Base-by-base conservation (phyloP, 2,888 invertebrate species). In the Sthenelais limicola region DNA sequence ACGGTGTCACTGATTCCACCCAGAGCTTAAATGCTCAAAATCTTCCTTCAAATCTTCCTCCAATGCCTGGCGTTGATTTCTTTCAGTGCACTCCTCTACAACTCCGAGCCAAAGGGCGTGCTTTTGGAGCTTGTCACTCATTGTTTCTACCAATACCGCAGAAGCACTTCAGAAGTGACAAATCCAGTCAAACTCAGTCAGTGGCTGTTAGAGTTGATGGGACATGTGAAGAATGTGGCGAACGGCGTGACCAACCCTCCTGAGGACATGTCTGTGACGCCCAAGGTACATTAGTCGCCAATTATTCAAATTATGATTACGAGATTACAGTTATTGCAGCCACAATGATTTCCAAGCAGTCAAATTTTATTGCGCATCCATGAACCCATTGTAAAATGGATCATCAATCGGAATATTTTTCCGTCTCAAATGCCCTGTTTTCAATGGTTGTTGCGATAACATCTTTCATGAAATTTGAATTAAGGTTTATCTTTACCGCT, bases 141-240 rank as follows among this genome's bases (percentile, higher is more conserved):
- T 62, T 79, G 80, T 68, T 81, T 83, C 68, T 74, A 76, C 73
- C 75, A 68, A 30, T 67, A 77, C 72, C 70, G 73, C 0, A 21
- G 56, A 12, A 58, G 71, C 38, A 70, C 77, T 26, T 73, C 72
- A 21, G 74, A 80, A 30, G 70, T 71, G 43, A 74, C 79, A 48
- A 77, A 78, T 32, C 71, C 76, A 12, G 68, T 79, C 67, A 73
- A 76, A 32, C 72, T 81, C 18, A 75, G 81, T 43, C 81, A 84
- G 68, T 86, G 86, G 86, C 71, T 85, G 24, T 73, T 83, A 30
- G 85, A 85, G 67, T 76, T 84, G 49, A 79, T 85, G 75, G 86
- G 86, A 7, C 83, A 84, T 74, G 76, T 80, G n/a, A 77, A 80
- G 56, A 85, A 83, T 69, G 75, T 85, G 3, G 73, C 73, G 43